These are phyloP conservation scores for Dermatophagoides farinae DNA, from an alignment of 1,140 invertebrate genomes.

Conservation along the genomic window DNA sequence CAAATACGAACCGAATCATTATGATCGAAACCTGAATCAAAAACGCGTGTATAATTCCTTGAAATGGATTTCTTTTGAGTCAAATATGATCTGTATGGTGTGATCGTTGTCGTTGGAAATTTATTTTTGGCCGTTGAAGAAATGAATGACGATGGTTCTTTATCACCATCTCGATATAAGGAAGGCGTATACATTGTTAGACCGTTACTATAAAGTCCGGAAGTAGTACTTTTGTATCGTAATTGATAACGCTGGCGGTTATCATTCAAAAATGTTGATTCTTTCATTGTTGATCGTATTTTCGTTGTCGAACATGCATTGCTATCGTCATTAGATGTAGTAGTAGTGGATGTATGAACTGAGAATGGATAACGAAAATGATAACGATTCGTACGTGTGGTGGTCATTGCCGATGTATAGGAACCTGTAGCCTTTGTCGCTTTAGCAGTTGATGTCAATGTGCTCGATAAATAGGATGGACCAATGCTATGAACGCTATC, in stretches of 20 bases:
- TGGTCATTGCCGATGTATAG: not conserved
- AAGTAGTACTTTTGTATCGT: too few species aligned
- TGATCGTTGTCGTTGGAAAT: not conserved
- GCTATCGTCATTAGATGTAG: not conserved
- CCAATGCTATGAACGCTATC: too few species aligned
- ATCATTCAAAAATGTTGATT: not conserved
- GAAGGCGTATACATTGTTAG: too few species aligned
- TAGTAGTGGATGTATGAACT: not conserved
- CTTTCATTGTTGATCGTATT: too few species aligned
- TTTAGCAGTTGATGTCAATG: too few species aligned
- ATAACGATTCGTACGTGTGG: not conserved
- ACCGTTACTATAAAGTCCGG: too few species aligned
- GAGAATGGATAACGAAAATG: conserved; percentile 6
- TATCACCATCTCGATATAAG: too few species aligned
- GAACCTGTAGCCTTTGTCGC: too few species aligned
- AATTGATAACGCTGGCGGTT: not conserved
- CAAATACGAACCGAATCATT: too few species aligned
- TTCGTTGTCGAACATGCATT: not conserved
- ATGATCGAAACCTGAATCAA: too few species aligned
- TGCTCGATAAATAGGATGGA: too few species aligned
- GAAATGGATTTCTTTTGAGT: conserved; percentile 1
- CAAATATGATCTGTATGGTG: conserved; percentile 1
- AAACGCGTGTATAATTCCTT: not conserved
- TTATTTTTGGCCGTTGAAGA: not conserved
- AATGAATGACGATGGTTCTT: too few species aligned